Evolutionary conservation across 1,140 invertebrate species (phyloP).

Genomic region (Heterodera carotae): DNA sequence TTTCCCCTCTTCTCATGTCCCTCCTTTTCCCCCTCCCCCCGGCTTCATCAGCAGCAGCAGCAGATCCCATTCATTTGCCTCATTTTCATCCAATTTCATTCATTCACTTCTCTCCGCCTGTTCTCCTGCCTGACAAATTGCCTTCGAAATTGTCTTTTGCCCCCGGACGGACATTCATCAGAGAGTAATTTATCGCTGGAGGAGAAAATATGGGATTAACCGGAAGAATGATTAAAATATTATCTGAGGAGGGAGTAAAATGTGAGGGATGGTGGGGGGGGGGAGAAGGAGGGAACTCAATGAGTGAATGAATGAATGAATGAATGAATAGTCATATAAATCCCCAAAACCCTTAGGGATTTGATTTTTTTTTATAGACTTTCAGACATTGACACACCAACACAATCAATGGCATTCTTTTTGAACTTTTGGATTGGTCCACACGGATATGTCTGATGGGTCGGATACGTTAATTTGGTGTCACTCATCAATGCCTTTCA

Average conservation of each 20-base stretch:
- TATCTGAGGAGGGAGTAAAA: background rate
- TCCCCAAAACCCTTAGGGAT: too few relatives aligned
- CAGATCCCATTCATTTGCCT: conserved; percentile 7
- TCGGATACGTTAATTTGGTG: too few relatives aligned
- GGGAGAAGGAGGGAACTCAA: background rate
- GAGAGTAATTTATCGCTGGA: conserved; percentile 11
- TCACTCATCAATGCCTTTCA: too few relatives aligned
- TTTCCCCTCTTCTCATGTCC: background rate
- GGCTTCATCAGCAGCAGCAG: too few relatives aligned
- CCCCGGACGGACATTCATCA: conserved; percentile 2
- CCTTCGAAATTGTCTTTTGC: conserved; percentile 1
- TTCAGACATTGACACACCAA: too few relatives aligned
- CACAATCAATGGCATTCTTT: too few relatives aligned
- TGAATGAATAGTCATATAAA: background rate
- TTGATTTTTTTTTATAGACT: too few relatives aligned
- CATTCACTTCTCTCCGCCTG: conserved; percentile 9
- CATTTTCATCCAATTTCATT: conserved; percentile 6
- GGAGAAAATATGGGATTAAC: conserved; percentile 10
- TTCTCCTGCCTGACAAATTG: conserved; percentile 14
- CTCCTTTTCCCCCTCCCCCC: background rate
- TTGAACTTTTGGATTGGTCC: too few relatives aligned
- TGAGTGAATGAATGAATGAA: background rate
- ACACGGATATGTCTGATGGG: too few relatives aligned
- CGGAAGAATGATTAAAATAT: conserved; percentile 20
- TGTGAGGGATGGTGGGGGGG: background rate